Evolutionary conservation across 2,113 vertebrate genomes (phyloP).

Genomic region (Acanthochromis polyacanthus): DNA sequence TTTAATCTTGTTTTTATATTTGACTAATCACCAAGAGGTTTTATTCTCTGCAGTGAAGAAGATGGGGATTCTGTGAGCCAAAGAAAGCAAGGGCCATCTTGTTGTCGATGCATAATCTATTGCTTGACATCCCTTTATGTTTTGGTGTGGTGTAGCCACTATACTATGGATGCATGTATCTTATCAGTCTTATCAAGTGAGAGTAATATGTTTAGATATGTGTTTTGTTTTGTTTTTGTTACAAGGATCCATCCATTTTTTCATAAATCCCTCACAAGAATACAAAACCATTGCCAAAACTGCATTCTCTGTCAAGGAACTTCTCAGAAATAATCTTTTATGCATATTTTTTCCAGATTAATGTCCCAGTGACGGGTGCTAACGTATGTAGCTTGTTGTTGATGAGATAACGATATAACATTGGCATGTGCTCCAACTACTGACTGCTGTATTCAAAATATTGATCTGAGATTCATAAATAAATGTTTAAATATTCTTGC

Average conservation of each 20-base stretch:
- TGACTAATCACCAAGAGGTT: neutral
- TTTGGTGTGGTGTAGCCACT: neutral
- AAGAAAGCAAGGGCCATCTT: neutral
- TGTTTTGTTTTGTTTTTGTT: constrained; percentile 4
- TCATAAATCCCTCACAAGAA: neutral
- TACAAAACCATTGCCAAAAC: neutral
- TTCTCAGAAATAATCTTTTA: neutral
- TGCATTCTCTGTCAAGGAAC: neutral
- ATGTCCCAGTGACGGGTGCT: neutral
- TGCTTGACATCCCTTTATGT: neutral
- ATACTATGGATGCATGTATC: neutral
- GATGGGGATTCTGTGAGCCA: neutral
- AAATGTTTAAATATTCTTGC: constrained; percentile 19
- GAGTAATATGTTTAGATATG: neutral
- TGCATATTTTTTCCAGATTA: neutral
- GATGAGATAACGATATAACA: constrained; percentile 1
- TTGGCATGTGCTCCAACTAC: constrained; percentile 35
- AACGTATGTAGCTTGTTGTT: constrained; percentile 1
- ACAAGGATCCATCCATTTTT: too few species aligned
- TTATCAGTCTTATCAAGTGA: neutral
- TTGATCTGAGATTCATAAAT: constrained; percentile 10
- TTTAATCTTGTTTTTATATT: neutral
- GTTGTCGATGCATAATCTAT: neutral
- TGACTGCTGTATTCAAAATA: constrained; percentile 29
- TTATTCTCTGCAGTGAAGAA: neutral